These are phyloP conservation scores for Scrobipalpa costella DNA, from an alignment of 2,888 invertebrate species.

Conservation along the genomic window DNA sequence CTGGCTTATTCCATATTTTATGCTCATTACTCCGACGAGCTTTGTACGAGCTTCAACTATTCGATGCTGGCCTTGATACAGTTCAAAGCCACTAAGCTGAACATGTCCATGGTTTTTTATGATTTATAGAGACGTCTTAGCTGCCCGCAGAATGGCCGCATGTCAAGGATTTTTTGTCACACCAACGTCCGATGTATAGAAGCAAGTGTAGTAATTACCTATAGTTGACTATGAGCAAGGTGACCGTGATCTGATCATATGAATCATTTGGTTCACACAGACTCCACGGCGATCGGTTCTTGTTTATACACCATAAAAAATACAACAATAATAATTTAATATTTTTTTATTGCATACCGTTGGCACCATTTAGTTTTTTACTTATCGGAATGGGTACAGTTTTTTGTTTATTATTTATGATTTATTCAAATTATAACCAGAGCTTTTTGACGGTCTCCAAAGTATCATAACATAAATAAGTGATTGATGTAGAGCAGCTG, in stretches of 20 bases:
- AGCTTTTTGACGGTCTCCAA: constrained; percentile 12
- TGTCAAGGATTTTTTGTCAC: constrained; percentile 58
- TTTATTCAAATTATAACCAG: constrained; percentile 10
- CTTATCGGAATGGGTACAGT: neutral
- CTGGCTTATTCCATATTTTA: constrained; percentile 14
- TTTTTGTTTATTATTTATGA: constrained; percentile 21
- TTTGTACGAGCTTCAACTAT: constrained; percentile 7
- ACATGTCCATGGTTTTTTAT: constrained; percentile 50
- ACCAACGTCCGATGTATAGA: constrained; percentile 39
- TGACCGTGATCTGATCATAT: constrained; percentile 47
- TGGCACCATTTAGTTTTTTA: constrained; percentile 22
- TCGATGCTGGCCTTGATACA: constrained; percentile 58
- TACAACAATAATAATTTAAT: constrained; percentile 26
- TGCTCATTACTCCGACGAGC: constrained; percentile 23
- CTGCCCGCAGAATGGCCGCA: constrained; percentile 40
- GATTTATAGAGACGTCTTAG: constrained; percentile 48
- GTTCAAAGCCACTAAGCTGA: constrained; percentile 59
- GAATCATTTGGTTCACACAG: constrained; percentile 42
- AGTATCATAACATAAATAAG: neutral
- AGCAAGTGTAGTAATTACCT: constrained; percentile 40
- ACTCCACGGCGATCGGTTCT: constrained; percentile 41
- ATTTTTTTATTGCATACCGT: constrained; percentile 25
- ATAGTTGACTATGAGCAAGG: constrained; percentile 33
- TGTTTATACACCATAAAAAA: constrained; percentile 37
- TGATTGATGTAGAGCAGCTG: constrained; percentile 4